These are phyloP conservation scores for Clarias laeviceps DNA, from an alignment of 2,797 vertebrate genomes.

Conservation along the genomic window DNA sequence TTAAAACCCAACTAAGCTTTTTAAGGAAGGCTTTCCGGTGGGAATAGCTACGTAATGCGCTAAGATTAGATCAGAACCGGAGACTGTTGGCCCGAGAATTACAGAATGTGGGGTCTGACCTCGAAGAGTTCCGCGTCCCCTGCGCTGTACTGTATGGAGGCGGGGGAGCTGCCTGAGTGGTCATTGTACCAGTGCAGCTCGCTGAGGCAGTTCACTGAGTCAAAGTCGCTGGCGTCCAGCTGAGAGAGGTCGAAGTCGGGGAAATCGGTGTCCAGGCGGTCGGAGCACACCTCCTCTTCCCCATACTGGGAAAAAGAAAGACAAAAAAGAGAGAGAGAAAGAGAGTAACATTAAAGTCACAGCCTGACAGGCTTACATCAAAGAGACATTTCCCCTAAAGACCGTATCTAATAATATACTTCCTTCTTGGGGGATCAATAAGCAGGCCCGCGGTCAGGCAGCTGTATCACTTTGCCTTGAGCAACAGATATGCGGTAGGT, in stretches of 20 bases:
- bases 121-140: constrained; percentile 89
- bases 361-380: constrained; percentile 51
- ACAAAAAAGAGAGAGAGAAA: constrained; percentile 35
- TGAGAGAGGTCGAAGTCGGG: constrained; percentile 97
- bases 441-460: constrained; percentile 32
- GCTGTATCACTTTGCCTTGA: constrained; percentile 14
- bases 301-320: constrained; percentile 72
- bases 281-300: constrained; percentile 86
- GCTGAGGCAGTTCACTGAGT: constrained; percentile 89
- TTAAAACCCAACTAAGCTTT: constrained; percentile 1
- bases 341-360: constrained; percentile 49
- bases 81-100: background rate
- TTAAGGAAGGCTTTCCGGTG: constrained; percentile 13
- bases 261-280: constrained; percentile 92
- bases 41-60: constrained; percentile 17
- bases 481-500: constrained; percentile 17
- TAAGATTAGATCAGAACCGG: constrained; percentile 22
- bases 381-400: constrained; percentile 46
- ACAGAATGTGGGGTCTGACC: constrained; percentile 72
- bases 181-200: constrained; percentile 94
- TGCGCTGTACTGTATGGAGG: constrained; percentile 86
- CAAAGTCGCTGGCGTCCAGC: constrained; percentile 93
- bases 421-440: constrained; percentile 40
- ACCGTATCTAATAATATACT: constrained; percentile 42
- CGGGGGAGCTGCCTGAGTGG: constrained; percentile 80